Conservation (phyloP, 2,797 vertebrate species). For the Sciurus carolinensis region DNA sequence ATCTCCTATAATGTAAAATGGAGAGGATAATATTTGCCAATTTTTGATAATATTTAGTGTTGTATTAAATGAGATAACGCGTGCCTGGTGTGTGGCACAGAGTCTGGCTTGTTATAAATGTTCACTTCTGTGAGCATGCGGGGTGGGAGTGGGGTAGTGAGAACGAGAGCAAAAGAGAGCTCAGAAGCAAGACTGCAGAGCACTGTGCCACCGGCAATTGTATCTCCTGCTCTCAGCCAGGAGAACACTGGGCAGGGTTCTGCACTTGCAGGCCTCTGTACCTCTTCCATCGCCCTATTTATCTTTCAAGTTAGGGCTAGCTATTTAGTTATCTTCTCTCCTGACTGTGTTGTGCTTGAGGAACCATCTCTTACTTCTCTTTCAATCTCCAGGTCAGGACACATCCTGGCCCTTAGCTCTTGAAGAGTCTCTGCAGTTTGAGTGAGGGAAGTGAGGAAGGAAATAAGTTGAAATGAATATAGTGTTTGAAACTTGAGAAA, state of each 20-base stretch:
- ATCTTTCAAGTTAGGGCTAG: neutral
- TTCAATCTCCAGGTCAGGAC: neutral
- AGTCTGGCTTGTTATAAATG: neutral
- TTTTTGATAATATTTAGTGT: neutral
- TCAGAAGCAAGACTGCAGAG: neutral
- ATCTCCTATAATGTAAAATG: conserved; percentile 18
- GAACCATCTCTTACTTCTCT: neutral
- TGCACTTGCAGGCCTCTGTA: neutral
- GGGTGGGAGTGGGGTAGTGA: neutral
- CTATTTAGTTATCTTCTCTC: neutral
- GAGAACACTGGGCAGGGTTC: neutral
- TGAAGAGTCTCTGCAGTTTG: neutral
- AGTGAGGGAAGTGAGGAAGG: neutral
- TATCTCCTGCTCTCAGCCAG: neutral
- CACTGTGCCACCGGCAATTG: no score
- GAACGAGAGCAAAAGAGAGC: neutral
- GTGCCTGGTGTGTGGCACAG: neutral
- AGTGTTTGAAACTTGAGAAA: conserved; percentile 32
- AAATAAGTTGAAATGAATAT: neutral
- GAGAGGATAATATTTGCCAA: neutral
- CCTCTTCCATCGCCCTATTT: neutral
- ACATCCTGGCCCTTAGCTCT: neutral
- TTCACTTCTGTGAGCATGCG: neutral
- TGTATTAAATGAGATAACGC: neutral
- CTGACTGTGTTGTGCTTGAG: neutral